These are phyloP conservation scores for Vipera ursinii DNA, from an alignment of 2,797 vertebrate genomes.

Conservation along the genomic window DNA sequence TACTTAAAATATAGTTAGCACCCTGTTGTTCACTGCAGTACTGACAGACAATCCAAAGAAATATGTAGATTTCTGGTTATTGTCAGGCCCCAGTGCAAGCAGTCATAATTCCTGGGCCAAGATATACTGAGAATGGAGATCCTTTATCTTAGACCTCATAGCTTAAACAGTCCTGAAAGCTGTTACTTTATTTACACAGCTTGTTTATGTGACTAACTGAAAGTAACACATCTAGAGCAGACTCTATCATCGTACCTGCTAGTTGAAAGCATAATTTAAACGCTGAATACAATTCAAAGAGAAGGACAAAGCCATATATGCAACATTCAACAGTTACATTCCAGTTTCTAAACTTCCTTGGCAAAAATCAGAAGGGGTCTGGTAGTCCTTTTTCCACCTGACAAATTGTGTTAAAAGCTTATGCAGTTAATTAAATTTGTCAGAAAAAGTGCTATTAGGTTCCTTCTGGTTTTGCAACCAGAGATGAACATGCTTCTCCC, in stretches of 20 bases:
- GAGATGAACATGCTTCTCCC: not conserved
- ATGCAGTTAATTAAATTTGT: not conserved
- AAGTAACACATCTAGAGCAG: not conserved
- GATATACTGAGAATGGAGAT: not conserved
- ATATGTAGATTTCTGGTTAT: not conserved
- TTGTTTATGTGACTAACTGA: not conserved
- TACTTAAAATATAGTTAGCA: not conserved
- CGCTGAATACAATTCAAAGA: not conserved
- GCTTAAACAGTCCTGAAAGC: not conserved
- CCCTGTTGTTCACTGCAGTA: not conserved
- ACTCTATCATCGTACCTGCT: not conserved
- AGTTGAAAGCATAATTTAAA: not conserved
- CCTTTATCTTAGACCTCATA: not conserved
- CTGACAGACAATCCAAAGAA: not conserved
- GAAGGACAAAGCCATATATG: not conserved
- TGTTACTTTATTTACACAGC: not conserved
- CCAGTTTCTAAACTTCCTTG: not conserved
- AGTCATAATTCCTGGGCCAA: not conserved
- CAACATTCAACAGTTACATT: not conserved
- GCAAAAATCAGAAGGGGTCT: not conserved
- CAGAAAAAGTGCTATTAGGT: not conserved
- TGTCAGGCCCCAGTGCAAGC: not conserved
- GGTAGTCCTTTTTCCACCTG: not conserved
- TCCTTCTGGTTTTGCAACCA: not conserved
- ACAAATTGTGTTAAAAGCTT: not conserved